A percentile compares a stretch with the other conserved stretches of the same genome.
Evolutionary conservation across 2,113 vertebrate genomes (phyloP).

Genomic region (Balaenoptera acutorostrata): DNA sequence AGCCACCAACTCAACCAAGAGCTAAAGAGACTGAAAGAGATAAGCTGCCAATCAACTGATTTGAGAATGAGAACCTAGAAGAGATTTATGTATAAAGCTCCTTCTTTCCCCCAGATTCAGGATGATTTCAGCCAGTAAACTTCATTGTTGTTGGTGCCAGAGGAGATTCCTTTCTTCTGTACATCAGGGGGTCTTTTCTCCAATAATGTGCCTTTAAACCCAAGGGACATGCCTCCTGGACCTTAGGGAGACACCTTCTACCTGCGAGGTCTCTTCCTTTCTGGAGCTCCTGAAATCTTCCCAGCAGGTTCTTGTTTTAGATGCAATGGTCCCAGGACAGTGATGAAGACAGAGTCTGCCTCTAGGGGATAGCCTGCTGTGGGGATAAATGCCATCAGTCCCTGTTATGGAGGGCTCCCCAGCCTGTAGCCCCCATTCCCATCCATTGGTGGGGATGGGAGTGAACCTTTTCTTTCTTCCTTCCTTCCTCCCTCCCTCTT

Average conservation of each 20-base stretch:
- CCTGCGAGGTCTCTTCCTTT: neutral
- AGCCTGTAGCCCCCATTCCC: neutral
- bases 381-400: neutral
- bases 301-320: neutral
- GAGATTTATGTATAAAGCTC: slow-evolving; percentile 52
- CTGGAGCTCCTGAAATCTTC: neutral
- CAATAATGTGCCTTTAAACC: slow-evolving; percentile 16
- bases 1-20: slow-evolving; percentile 22
- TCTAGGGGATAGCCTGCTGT: neutral
- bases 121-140: slow-evolving; percentile 51
- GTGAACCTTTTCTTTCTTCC: neutral
- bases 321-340: neutral
- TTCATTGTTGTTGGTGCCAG: slow-evolving; percentile 44
- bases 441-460: neutral
- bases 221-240: neutral
- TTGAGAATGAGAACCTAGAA: slow-evolving; percentile 12
- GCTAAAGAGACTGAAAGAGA: slow-evolving; percentile 22
- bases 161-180: slow-evolving; percentile 41
- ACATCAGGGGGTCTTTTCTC: neutral
- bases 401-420: neutral
- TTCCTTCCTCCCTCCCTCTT: neutral
- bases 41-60: slow-evolving; percentile 29
- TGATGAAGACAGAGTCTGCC: neutral
- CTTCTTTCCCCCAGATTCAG: slow-evolving; percentile 24
- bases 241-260: neutral